These are phyloP conservation scores for Scyliorhinus canicula DNA, from an alignment of 2,797 vertebrate genomes.

Conservation along the genomic window DNA sequence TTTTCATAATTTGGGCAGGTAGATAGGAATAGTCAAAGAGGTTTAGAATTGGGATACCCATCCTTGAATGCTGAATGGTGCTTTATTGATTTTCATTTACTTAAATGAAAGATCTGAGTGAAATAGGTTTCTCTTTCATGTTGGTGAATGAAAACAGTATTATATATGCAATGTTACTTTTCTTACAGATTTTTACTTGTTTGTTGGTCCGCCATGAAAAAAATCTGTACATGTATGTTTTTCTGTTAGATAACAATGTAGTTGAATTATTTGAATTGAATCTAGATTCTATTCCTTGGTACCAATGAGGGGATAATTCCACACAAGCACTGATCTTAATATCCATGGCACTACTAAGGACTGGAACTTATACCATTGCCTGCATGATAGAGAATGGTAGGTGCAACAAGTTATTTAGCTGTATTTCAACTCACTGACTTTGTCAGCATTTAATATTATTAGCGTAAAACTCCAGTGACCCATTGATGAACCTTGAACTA, in stretches of 20 bases:
- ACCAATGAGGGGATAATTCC: not conserved
- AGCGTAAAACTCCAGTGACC: too few relatives aligned
- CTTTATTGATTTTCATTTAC: not conserved
- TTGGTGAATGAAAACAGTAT: not conserved
- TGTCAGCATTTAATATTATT: too few relatives aligned
- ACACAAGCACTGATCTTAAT: not conserved
- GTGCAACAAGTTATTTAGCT: too few relatives aligned
- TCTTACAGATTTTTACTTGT: not conserved
- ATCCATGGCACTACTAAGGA: too few relatives aligned
- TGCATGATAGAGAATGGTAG: too few relatives aligned
- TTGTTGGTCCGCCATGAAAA: not conserved
- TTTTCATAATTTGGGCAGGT: not conserved
- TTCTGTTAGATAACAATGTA: not conserved
- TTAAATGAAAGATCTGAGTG: not conserved
- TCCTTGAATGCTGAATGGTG: not conserved
- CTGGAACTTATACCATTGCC: too few relatives aligned
- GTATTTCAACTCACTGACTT: too few relatives aligned
- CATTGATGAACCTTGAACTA: too few relatives aligned
- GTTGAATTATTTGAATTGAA: not conserved
- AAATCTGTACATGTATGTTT: not conserved
- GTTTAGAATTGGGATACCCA: not conserved
- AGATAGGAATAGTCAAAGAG: not conserved
- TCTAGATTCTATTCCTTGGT: not conserved
- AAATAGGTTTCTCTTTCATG: not conserved
- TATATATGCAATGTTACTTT: not conserved